Evolutionary conservation across 2,797 vertebrate genomes (phyloP), one percentile per base, ranked within the genome.

Genomic region (Fundulus diaphanus): DNA sequence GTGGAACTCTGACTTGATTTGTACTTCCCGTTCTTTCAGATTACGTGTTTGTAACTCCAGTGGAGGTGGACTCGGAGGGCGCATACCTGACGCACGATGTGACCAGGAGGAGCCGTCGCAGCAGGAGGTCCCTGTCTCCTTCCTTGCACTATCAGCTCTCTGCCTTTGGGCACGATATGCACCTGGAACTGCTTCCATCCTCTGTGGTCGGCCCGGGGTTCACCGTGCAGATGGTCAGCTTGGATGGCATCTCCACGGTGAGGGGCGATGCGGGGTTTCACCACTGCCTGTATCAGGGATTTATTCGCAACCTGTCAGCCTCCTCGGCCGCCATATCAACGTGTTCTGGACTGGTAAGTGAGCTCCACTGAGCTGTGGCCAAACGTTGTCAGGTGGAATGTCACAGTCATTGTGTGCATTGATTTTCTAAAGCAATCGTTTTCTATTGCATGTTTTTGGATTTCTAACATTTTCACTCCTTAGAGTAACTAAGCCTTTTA

Each of bases 211-310:
- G 96, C 68, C 94, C 92, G 29, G 96, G 95, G 24, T 98, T 99
- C 94, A 93, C 94, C 6, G 95, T 99, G 90, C 97, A 99, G 94
- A 96, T 93, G 31, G 89, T 99, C 0, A 93, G 95, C 76, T 91
- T 92, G 68, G 93, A 95, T 35, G 97, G 97, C 88, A 87, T 96
- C 84, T 79, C 93, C 77, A 90, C 94, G 40, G 85, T 94, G 79
- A 90, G 83, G 79, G 91, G 78, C 49, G 94, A 95, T 18, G 91
- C 85, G 4, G 86, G 22, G 1, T 80, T 96, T 80, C 95, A 92
- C 71, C 89, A 86, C 86, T 99, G 98, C 90, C 95, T 98, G 88
- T 99, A 98, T 95, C 98, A 98, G 94, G 98, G 98, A 95, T 96
- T 96, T 92, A 96, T 99, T 92, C 96, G 96, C 67, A 97, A 98